Evolutionary conservation across 2,888 invertebrate genomes (phyloP), one percentile per base, ranked within the genome.

Genomic region (Thecophora atra): DNA sequence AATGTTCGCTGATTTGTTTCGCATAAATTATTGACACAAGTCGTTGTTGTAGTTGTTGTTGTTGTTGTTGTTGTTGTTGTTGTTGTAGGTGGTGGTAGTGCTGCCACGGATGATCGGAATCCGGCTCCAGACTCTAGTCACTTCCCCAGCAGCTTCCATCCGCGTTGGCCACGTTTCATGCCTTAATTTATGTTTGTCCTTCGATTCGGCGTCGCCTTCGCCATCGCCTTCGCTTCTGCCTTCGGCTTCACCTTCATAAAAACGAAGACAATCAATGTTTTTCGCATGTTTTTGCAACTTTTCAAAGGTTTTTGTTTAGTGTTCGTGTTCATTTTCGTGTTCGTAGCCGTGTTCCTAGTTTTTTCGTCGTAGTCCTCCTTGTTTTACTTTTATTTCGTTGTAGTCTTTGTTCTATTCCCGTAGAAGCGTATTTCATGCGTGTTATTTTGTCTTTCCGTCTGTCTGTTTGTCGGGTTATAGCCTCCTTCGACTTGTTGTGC

Each of bases 21-120:
- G 70, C 72, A 75, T 75, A 75, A 75, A 73, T 75, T 73, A 75
- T 75, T 75, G 75, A 75, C 73, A 73, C 71, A 70, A 70, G 72
- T 73, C 21, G 56, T 28, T 71, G 64, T 52, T 44, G 52, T 26
- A 30, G 3, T 47, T 65, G 28, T 21, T 37, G 21, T 37, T 19
- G n/a, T 30, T 11, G 15, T 19, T 42, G 30, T 72, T 47, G 51
- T 65, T 15, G 4, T 21, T 63, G 37, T 58, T 26, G 8, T 58
- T 58, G 28, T 21, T 13, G n/a, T 63, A 37, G 5, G n/a, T 63
- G 64, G 19, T 47, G 15, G 15, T 47, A 11, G 15, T n/a, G 47
- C 24, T n/a, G 26, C 58, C 13, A 17, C 24, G 26, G 60, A 6
- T 56, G 56, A 8, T 13, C 24, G 60, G 28, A 17, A 28, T 19